Percentiles rank a stretch among this genome's conserved stretches.
Evolutionary conservation across 2,797 vertebrate genomes (phyloP).

Genomic region (Anguilla marmorata): DNA sequence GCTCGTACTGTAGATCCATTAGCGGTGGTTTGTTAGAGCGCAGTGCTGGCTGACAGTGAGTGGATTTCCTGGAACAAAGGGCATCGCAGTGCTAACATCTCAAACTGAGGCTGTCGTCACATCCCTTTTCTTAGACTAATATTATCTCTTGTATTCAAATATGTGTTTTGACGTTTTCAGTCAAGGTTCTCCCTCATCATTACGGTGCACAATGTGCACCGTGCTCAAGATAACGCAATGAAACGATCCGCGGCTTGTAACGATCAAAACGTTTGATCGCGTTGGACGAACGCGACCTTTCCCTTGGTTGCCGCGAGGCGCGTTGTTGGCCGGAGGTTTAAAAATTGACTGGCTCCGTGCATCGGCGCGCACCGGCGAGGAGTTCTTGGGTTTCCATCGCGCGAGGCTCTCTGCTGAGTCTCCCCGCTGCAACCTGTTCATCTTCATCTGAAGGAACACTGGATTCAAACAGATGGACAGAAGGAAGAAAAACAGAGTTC

Average conservation of each 20-base stretch:
- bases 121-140: neutral
- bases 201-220: neutral
- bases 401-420: slow-evolving; percentile 49
- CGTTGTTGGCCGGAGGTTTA: slow-evolving; percentile 44
- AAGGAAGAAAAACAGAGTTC: slow-evolving; percentile 23
- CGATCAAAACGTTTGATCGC: neutral
- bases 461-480: slow-evolving; percentile 50
- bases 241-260: neutral
- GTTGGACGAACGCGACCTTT: neutral
- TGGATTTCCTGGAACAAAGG: neutral
- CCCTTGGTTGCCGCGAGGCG: slow-evolving; percentile 16
- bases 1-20: slow-evolving; percentile 59
- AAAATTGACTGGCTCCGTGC: slow-evolving; percentile 35
- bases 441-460: slow-evolving; percentile 42
- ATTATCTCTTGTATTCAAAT: neutral
- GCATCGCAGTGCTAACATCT: neutral
- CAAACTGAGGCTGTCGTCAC: neutral
- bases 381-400: slow-evolving; percentile 53
- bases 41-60: neutral
- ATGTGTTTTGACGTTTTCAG: neutral
- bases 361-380: slow-evolving; percentile 41
- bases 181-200: neutral
- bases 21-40: slow-evolving; percentile 64
- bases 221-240: neutral
- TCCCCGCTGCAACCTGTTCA: slow-evolving; percentile 48